These are phyloP conservation scores for Euproctis similis DNA, from an alignment of 2,888 invertebrate genomes.

Conservation along the genomic window DNA sequence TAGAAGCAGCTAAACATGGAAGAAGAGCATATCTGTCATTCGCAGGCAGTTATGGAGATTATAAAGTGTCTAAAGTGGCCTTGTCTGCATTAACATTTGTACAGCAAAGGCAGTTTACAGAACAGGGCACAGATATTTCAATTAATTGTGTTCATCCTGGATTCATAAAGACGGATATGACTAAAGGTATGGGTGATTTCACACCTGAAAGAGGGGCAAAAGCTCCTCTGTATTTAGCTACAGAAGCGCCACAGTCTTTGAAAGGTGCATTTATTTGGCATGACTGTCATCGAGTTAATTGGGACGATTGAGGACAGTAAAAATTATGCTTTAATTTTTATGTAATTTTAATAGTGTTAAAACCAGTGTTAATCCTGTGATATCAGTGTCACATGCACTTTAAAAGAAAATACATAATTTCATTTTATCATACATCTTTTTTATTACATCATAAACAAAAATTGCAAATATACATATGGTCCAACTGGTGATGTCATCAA, in stretches of 20 bases:
- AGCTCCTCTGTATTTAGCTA: constrained; percentile 58
- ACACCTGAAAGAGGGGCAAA: constrained; percentile 60
- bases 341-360: constrained; percentile 31
- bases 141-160: constrained; percentile 70
- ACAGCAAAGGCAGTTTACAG: constrained; percentile 59
- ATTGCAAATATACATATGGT: too few relatives aligned
- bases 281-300: constrained; percentile 67
- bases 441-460: constrained; percentile 20
- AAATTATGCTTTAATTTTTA: constrained; percentile 1
- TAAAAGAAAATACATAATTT: constrained; percentile 61
- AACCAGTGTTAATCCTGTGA: constrained; percentile 65
- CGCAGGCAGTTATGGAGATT: constrained; percentile 65
- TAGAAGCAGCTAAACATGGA: constrained; percentile 69
- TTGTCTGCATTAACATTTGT: constrained; percentile 67
- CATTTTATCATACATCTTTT: constrained; percentile 40
- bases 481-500: too few relatives aligned
- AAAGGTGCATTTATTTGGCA: constrained; percentile 70
- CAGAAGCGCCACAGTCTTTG: constrained; percentile 61
- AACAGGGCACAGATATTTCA: constrained; percentile 67
- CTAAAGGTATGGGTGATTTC: constrained; percentile 68
- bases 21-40: constrained; percentile 55
- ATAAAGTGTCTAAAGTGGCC: constrained; percentile 70
- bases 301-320: constrained; percentile 55
- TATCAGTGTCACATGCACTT: constrained; percentile 69
- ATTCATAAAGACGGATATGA: constrained; percentile 70